phyloP scores from a whole-genome alignment of 2,888 invertebrate genomes.

The Melanargia galathea region DNA sequence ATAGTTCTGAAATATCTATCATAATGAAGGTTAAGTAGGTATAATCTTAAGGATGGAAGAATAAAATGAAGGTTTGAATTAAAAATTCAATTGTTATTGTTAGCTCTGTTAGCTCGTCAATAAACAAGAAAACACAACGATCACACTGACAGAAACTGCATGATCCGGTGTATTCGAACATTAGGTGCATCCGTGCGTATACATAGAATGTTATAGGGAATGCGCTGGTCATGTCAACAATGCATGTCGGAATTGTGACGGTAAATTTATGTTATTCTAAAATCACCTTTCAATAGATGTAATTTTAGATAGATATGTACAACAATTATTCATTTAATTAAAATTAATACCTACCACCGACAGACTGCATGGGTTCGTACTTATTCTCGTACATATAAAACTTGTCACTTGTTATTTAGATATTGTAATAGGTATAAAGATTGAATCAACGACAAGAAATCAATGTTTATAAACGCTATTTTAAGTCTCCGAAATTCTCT shows the following conservation, averaged over 20 bases:
- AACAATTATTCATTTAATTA: not conserved
- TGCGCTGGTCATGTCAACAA: slow-evolving; percentile 1
- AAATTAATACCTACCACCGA: no score
- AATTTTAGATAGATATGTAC: not conserved
- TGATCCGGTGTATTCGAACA: not conserved
- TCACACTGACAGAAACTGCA: not conserved
- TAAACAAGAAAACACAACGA: not conserved
- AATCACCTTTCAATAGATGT: not conserved
- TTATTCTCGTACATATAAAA: no score
- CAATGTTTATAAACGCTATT: slow-evolving; percentile 6
- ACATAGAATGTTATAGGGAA: not conserved
- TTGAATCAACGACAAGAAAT: slow-evolving; percentile 9
- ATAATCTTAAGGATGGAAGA: not conserved
- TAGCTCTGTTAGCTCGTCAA: not conserved
- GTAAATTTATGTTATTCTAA: slow-evolving; percentile 3
- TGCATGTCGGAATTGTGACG: slow-evolving; percentile 7
- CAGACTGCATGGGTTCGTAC: no score
- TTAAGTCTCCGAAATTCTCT: not conserved
- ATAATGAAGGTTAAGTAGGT: not conserved
- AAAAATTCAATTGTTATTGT: no score
- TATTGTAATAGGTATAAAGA: not conserved
- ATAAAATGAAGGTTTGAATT: no score
- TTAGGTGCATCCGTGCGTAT: not conserved
- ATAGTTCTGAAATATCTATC: no score
- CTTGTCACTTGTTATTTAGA: not conserved